Conservation (phyloP, 2,888 invertebrate genomes). For the Drosophila pegasa region DNA sequence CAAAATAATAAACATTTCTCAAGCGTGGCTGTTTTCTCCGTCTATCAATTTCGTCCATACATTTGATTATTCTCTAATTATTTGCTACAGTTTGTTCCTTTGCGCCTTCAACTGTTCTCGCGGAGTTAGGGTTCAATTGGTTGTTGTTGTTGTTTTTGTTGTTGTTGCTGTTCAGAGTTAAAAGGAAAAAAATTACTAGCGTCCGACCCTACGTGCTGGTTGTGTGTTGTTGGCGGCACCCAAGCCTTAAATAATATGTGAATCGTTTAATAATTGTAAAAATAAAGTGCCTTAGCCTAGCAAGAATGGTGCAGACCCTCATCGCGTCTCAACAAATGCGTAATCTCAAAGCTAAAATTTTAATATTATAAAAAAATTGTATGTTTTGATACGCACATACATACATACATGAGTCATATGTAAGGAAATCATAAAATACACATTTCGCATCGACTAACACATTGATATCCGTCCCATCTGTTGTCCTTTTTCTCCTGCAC, state of each 20-base stretch:
- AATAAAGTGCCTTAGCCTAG: slow-evolving; percentile 43
- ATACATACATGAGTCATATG: slow-evolving; percentile 46
- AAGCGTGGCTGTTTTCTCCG: slow-evolving; percentile 65
- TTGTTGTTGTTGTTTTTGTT: not conserved
- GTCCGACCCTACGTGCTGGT: slow-evolving; percentile 12
- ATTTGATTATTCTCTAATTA: slow-evolving; percentile 63
- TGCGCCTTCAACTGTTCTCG: slow-evolving; percentile 32
- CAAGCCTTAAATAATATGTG: slow-evolving; percentile 30
- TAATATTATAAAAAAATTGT: slow-evolving; percentile 36
- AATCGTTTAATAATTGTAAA: slow-evolving; percentile 35
- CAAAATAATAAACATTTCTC: slow-evolving; percentile 79
- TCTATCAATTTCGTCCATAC: slow-evolving; percentile 64
- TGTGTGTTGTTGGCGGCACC: slow-evolving; percentile 12
- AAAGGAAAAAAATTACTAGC: slow-evolving; percentile 27
- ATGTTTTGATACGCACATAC: slow-evolving; percentile 25
- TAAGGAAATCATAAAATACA: slow-evolving; percentile 64
- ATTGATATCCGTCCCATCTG: slow-evolving; percentile 4
- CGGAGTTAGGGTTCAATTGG: slow-evolving; percentile 4
- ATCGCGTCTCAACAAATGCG: slow-evolving; percentile 53
- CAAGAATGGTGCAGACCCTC: slow-evolving; percentile 43
- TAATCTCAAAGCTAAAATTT: slow-evolving; percentile 63
- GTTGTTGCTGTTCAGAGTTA: slow-evolving; percentile 3
- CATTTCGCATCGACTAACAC: slow-evolving; percentile 34
- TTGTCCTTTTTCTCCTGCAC: slow-evolving; percentile 16
- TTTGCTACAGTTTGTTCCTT: slow-evolving; percentile 62